phyloP scores from a whole-genome alignment of 2,113 vertebrate species.

The Siniperca knerii region DNA sequence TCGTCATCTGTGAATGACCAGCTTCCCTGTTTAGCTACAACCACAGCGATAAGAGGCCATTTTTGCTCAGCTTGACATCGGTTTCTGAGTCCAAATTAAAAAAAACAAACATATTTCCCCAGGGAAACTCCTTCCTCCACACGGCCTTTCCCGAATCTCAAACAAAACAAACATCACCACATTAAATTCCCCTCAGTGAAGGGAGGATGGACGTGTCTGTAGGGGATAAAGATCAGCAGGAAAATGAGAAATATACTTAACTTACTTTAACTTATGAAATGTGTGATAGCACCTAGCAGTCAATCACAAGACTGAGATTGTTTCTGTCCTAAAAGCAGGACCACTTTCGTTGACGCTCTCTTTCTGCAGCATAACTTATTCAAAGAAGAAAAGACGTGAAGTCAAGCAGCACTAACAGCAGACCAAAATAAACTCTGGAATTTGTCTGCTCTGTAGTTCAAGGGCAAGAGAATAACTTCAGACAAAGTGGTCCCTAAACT shows the following conservation, averaged over 20 bases:
- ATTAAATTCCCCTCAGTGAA: conserved; percentile 27
- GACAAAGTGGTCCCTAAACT: conserved; percentile 19
- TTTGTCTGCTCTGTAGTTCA: conserved; percentile 42
- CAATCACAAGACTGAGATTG: conserved; percentile 2
- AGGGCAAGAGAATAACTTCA: conserved; percentile 24
- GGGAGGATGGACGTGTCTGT: not conserved
- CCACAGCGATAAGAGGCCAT: not conserved
- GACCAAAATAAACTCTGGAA: conserved; percentile 75
- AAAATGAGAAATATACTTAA: conserved; percentile 7
- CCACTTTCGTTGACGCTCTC: not conserved
- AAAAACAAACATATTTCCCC: conserved; percentile 35
- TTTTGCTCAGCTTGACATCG: conserved; percentile 25
- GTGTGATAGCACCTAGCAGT: conserved; percentile 14
- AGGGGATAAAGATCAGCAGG: not conserved
- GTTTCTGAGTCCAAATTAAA: conserved; percentile 37
- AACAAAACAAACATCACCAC: conserved; percentile 41
- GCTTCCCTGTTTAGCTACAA: not conserved
- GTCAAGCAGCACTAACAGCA: conserved; percentile 57
- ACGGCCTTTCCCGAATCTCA: conserved; percentile 13
- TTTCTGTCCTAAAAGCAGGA: not conserved
- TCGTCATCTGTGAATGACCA: conserved; percentile 1
- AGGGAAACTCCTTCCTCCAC: conserved; percentile 38
- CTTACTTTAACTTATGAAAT: not conserved
- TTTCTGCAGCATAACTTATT: conserved; percentile 51
- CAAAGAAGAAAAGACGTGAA: conserved; percentile 45